These are phyloP conservation scores for Lates japonicus DNA, from an alignment of 2,797 vertebrate genomes.

Conservation along the genomic window DNA sequence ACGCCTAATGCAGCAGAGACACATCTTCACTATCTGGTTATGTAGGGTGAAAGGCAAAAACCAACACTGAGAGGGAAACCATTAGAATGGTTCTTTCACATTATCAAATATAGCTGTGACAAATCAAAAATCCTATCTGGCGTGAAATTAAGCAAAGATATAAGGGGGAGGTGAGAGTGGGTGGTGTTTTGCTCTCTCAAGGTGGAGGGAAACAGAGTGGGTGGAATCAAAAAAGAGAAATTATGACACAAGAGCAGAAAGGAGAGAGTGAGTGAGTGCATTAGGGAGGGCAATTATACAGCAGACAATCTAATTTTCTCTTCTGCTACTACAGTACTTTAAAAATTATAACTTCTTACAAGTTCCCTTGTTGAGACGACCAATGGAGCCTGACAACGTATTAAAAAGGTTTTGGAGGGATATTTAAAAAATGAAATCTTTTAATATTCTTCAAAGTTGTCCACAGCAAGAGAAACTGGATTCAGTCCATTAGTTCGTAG, in stretches of 20 bases:
- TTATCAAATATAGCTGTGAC: constrained; percentile 66
- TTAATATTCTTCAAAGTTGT: constrained; percentile 7
- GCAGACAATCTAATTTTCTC: constrained; percentile 47
- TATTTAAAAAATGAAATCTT: constrained; percentile 1
- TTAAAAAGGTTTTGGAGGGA: not conserved
- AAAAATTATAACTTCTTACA: constrained; percentile 36
- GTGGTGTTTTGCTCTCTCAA: constrained; percentile 62
- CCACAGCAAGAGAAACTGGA: not conserved
- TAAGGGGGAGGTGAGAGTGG: constrained; percentile 66
- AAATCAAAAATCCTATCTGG: constrained; percentile 66
- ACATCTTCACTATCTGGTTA: constrained; percentile 11
- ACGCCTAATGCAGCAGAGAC: constrained; percentile 22
- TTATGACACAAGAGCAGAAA: constrained; percentile 29
- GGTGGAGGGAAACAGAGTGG: constrained; percentile 64
- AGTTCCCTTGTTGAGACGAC: constrained; percentile 31
- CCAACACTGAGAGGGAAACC: constrained; percentile 31
- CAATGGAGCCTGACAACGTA: constrained; percentile 7
- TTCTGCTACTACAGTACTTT: constrained; percentile 15
- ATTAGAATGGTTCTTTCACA: constrained; percentile 49
- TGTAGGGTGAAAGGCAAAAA: constrained; percentile 14
- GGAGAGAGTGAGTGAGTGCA: constrained; percentile 46
- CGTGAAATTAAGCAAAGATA: constrained; percentile 67
- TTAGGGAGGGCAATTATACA: constrained; percentile 56
- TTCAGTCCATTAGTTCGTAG: not conserved
- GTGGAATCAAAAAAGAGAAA: constrained; percentile 57